A percentile compares a stretch with the other conserved stretches of the same genome.
Conservation (phyloP, 2,888 invertebrate genomes). For the Dynastes grantii region DNA sequence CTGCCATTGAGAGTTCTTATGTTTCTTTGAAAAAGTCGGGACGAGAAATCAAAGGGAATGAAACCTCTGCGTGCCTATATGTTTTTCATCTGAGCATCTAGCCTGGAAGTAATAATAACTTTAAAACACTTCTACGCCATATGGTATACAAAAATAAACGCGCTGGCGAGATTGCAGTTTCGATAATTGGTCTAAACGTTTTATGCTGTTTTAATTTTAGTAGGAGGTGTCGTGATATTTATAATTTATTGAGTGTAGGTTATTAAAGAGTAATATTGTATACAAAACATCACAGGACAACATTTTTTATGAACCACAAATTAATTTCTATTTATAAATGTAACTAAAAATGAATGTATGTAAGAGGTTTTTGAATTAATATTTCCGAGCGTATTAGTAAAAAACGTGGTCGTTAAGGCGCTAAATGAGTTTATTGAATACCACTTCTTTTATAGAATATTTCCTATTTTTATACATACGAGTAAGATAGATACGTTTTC, state of each 20-base stretch:
- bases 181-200: slow-evolving; percentile 61
- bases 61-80: slow-evolving; percentile 39
- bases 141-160: slow-evolving; percentile 55
- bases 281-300: slow-evolving; percentile 32
- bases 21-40: slow-evolving; percentile 50
- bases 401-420: not conserved
- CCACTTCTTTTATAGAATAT: no score
- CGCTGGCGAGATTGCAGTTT: slow-evolving; percentile 61
- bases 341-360: not conserved
- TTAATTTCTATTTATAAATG: slow-evolving; percentile 25
- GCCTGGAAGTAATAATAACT: slow-evolving; percentile 51
- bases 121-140: slow-evolving; percentile 51
- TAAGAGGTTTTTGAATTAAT: slow-evolving; percentile 1
- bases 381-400: slow-evolving; percentile 1
- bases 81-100: slow-evolving; percentile 49
- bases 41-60: slow-evolving; percentile 49
- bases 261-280: slow-evolving; percentile 27
- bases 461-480: not conserved
- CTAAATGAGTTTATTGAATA: no score
- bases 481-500: not conserved
- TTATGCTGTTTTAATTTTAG: slow-evolving; percentile 55
- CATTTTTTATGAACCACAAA: slow-evolving; percentile 28
- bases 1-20: slow-evolving; percentile 43
- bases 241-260: slow-evolving; percentile 37
- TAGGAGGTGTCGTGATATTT: slow-evolving; percentile 40